Conservation (phyloP, 1,140 invertebrate genomes). For the Scaptodrosophila lebanonensis region DNA sequence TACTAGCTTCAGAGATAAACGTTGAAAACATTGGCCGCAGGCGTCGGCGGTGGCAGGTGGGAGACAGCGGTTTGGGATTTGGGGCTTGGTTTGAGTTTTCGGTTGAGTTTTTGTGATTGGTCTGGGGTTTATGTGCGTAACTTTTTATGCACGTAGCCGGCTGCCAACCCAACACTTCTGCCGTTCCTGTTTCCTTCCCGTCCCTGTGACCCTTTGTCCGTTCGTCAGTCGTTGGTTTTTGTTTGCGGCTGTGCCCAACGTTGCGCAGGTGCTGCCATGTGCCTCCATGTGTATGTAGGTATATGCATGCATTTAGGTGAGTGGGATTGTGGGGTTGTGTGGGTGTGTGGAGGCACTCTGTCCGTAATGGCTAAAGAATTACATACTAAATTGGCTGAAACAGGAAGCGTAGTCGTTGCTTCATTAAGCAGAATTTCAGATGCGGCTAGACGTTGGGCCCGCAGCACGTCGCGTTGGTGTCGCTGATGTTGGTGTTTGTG, state of each 20-base stretch:
- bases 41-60: slow-evolving; percentile 35
- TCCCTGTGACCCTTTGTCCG: slow-evolving; percentile 1
- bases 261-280: slow-evolving; percentile 47
- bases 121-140: slow-evolving; percentile 58
- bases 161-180: slow-evolving; percentile 10
- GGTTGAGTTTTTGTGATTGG: slow-evolving; percentile 31
- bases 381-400: slow-evolving; percentile 75
- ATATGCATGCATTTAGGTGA: neutral
- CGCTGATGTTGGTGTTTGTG: slow-evolving; percentile 12
- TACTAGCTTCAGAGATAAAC: slow-evolving; percentile 48
- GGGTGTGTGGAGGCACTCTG: slow-evolving; percentile 27
- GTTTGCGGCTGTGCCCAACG: slow-evolving; percentile 29
- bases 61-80: slow-evolving; percentile 45
- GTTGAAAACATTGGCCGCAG: slow-evolving; percentile 30
- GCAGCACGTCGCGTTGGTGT: neutral
- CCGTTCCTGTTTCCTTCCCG: neutral
- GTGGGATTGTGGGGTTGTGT: neutral
- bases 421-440: slow-evolving; percentile 76
- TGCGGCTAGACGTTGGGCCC: slow-evolving; percentile 37
- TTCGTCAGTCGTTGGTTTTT: neutral
- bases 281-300: slow-evolving; percentile 20
- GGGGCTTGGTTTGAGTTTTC: slow-evolving; percentile 16
- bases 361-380: slow-evolving; percentile 76
- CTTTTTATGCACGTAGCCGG: slow-evolving; percentile 54
- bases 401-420: slow-evolving; percentile 76